A percentile compares a stretch with the other conserved stretches of the same genome.
phyloP scores from a whole-genome alignment of 2,797 vertebrate species.

The Saxicola maurus region DNA sequence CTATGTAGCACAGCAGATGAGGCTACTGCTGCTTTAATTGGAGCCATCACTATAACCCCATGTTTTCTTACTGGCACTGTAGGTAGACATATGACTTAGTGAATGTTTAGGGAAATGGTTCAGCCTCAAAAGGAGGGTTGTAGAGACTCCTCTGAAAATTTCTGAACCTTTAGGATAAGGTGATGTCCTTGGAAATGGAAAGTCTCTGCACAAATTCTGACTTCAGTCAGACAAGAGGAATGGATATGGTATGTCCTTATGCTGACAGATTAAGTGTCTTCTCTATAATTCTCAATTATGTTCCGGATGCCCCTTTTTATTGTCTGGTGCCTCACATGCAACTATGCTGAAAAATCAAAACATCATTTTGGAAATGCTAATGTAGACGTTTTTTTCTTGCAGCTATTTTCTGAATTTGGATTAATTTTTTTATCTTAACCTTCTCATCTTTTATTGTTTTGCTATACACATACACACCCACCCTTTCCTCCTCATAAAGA shows the following conservation, averaged over 20 bases:
- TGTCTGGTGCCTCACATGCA: not conserved
- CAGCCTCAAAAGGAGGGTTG: not conserved
- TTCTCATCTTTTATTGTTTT: not conserved
- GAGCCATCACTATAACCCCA: rapidly evolving
- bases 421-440: not conserved
- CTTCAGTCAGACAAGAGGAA: not conserved
- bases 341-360: not conserved
- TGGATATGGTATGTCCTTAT: not conserved
- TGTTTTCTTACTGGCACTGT: not conserved
- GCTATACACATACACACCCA: rapidly evolving
- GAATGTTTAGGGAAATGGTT: not conserved
- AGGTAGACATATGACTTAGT: not conserved
- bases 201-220: not conserved
- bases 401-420: not conserved
- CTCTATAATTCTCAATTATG: not conserved
- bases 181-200: not conserved
- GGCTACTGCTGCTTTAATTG: not conserved
- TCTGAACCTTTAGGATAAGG: not conserved
- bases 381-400: not conserved
- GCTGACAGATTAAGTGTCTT: not conserved
- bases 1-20: not conserved
- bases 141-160: not conserved
- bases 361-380: not conserved
- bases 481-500: not conserved
- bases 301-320: not conserved